phyloP scores from a whole-genome alignment of 2,113 vertebrate genomes.

The Melanerpes aurifrons region DNA sequence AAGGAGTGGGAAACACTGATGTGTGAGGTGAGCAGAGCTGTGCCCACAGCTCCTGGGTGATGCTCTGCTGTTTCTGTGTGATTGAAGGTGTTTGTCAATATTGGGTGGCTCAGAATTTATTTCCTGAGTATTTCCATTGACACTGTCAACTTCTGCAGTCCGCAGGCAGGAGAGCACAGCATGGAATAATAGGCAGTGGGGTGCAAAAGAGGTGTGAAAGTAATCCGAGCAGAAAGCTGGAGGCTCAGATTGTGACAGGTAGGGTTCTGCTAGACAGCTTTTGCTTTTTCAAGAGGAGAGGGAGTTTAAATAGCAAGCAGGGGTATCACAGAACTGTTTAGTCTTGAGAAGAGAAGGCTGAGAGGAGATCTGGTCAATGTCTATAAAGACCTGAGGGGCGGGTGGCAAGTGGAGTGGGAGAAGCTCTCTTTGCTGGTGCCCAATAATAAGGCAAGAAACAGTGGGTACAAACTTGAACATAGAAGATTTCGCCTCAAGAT shows the following conservation, averaged over 20 bases:
- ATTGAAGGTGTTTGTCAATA: background rate
- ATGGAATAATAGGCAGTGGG: background rate
- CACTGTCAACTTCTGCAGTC: background rate
- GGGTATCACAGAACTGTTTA: background rate
- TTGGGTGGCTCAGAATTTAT: background rate
- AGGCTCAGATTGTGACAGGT: background rate
- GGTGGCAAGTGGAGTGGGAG: too few relatives aligned
- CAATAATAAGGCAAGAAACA: too few relatives aligned
- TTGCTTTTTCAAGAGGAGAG: background rate
- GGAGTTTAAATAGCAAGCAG: background rate
- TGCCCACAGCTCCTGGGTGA: background rate
- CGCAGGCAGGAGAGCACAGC: background rate
- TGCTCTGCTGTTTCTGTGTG: background rate
- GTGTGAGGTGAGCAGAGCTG: background rate
- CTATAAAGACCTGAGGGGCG: too few relatives aligned
- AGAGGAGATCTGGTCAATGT: too few relatives aligned
- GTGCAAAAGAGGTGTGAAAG: accelerated
- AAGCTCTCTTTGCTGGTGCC: too few relatives aligned
- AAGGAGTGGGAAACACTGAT: background rate
- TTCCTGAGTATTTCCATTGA: background rate
- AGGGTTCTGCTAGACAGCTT: background rate
- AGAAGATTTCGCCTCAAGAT: too few relatives aligned
- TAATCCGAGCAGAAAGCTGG: background rate
- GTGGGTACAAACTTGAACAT: too few relatives aligned
- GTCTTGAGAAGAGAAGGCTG: too few relatives aligned